Conservation (phyloP, 2,113 vertebrate species). For the Bombycilla garrulus region DNA sequence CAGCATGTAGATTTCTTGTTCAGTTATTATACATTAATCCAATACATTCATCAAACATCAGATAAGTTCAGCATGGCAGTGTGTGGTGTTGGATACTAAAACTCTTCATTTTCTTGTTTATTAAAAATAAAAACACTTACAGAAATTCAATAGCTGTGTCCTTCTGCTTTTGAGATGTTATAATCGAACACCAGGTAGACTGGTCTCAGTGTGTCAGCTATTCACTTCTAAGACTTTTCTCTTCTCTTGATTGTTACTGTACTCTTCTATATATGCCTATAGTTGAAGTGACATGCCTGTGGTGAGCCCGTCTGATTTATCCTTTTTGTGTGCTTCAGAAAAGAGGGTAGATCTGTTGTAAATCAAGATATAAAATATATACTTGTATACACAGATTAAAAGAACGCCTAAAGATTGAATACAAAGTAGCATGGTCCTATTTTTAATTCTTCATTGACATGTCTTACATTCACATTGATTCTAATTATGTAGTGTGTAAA, state of each 20-base stretch:
- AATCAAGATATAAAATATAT: not conserved
- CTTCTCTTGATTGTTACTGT: not conserved
- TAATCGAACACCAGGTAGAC: not conserved
- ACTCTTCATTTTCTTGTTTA: not conserved
- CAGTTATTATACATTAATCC: not conserved
- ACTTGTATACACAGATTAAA: not conserved
- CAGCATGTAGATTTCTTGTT: not conserved
- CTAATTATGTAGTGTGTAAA: not conserved
- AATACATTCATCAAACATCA: not conserved
- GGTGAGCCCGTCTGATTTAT: not conserved
- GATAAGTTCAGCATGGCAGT: not conserved
- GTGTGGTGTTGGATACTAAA: not conserved
- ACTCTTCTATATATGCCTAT: not conserved
- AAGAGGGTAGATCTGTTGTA: not conserved
- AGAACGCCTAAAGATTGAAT: not conserved
- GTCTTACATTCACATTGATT: not conserved
- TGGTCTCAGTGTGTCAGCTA: not conserved
- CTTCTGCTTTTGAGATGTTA: not conserved
- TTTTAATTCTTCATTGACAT: not conserved
- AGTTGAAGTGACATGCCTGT: not conserved
- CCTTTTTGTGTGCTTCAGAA: not conserved
- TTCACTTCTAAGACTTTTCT: not conserved
- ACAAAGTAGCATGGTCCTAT: not conserved
- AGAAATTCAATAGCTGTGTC: not conserved
- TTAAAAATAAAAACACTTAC: not conserved